phyloP scores from a whole-genome alignment of 2,888 invertebrate genomes.

The Amiota minor region DNA sequence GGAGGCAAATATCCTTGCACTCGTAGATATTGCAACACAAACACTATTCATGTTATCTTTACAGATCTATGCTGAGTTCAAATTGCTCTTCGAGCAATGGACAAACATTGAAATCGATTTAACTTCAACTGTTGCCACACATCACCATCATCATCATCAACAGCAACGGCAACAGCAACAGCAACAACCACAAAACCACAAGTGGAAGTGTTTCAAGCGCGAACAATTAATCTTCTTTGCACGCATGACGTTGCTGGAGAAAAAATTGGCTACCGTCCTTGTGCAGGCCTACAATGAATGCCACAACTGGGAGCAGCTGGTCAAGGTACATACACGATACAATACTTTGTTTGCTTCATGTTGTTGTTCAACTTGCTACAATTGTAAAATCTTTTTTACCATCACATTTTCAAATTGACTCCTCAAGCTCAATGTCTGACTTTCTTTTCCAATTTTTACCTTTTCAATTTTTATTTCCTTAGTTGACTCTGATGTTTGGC shows the following conservation, averaged over 20 bases:
- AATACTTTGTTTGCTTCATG: background rate
- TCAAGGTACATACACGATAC: constrained; percentile 73
- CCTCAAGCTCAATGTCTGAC: background rate
- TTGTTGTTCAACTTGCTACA: background rate
- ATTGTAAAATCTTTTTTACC: background rate
- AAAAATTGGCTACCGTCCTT: constrained; percentile 77
- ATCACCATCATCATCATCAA: constrained; percentile 16
- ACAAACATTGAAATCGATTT: constrained; percentile 67
- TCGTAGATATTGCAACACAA: background rate
- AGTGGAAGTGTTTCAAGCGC: constrained; percentile 75
- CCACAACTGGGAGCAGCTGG: constrained; percentile 76
- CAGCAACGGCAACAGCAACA: constrained; percentile 16
- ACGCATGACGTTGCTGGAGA: constrained; percentile 73
- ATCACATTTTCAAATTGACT: background rate
- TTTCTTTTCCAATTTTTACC: constrained; percentile 18
- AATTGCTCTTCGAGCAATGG: constrained; percentile 69
- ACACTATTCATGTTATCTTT: background rate
- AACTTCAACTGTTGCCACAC: constrained; percentile 46
- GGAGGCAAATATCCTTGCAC: constrained; percentile 51
- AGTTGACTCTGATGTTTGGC: constrained; percentile 74
- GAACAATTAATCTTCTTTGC: constrained; percentile 74
- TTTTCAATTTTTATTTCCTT: constrained; percentile 27
- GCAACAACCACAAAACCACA: constrained; percentile 40
- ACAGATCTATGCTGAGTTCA: constrained; percentile 68
- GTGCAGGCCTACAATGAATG: constrained; percentile 78